Evolutionary conservation across 1,140 invertebrate genomes (phyloP), one percentile per base, ranked within the genome.

Genomic region (Ruditapes philippinarum): DNA sequence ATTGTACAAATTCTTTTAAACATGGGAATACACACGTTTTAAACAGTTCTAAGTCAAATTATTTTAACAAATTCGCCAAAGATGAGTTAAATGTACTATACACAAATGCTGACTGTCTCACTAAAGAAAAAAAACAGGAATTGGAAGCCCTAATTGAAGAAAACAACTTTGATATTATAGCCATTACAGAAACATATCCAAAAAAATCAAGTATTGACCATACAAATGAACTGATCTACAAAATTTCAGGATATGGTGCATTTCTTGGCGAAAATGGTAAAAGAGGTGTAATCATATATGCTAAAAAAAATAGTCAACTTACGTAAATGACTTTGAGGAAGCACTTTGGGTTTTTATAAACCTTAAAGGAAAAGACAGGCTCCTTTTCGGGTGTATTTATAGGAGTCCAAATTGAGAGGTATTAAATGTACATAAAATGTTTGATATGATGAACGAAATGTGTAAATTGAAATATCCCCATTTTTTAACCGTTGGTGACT

Each of bases 401-500:
- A 40, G 28, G n/a, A 74, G 70, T 42, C 70, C 70, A 42, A 42
- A 40, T 12, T 11, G 5, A 11, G 28, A 25, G 2, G 42, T 4
- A 7, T 36, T 25, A 40, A 74, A 74, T 74, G n/a, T 42, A 14
- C 2, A 49, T 7, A 49, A 49, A 42, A 2, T 74, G 7, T 25
- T 11, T 42, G 70, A 74, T 42, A 7, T 54, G 17, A 3, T 79
- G 68, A 31, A 74, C 11, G 31, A 28, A 28, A 36, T 54, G 65
- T 49, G 22, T 19, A 3, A 40, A 19, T 31, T 68, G 14, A 42
- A 74, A 42, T 86, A 60, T 40, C 31, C 40, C 9, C 70, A 86
- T 28, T 25, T 73, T 45, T 38, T 85, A 33, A 54, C 68, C 4
- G 17, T 85, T 33, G 82, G 82, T 28, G 65, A 86, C 42, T 60